Conservation (phyloP, 2,797 vertebrate species). For the Muscicapa comitata region DNA sequence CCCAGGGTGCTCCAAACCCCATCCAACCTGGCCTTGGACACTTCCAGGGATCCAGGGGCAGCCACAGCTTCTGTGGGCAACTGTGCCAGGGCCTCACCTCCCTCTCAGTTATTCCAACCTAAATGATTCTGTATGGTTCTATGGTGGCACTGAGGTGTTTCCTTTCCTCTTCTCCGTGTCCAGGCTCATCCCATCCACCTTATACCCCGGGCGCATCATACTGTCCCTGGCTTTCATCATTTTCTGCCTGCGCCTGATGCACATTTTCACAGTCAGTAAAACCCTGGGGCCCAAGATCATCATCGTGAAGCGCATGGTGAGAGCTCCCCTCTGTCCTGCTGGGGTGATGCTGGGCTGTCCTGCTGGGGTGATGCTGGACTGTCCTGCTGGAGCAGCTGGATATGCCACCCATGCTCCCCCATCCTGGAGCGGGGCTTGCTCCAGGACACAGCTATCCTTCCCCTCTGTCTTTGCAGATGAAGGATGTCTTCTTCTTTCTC, state of each 20-base stretch:
- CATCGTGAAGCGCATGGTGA: slow-evolving; percentile 93
- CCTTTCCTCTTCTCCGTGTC: background rate
- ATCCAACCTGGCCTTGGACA: accelerated
- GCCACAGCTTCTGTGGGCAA: background rate
- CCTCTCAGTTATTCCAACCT: background rate
- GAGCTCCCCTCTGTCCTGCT: background rate
- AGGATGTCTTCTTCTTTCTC: slow-evolving; percentile 97
- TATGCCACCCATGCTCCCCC: background rate
- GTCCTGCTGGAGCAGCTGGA: background rate
- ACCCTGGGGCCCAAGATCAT: slow-evolving; percentile 97
- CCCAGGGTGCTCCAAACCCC: accelerated
- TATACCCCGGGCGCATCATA: slow-evolving; percentile 88
- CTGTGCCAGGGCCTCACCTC: background rate
- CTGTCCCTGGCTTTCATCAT: slow-evolving; percentile 93
- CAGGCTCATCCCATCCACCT: slow-evolving; percentile 78
- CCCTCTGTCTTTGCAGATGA: slow-evolving; percentile 82
- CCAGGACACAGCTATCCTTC: background rate
- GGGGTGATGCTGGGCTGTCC: background rate
- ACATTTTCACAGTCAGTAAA: slow-evolving; percentile 93
- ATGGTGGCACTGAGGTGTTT: background rate
- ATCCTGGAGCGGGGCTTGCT: background rate
- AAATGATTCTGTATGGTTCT: accelerated
- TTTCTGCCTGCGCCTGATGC: slow-evolving; percentile 95
- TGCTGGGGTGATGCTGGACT: background rate
- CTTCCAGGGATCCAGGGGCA: background rate